Base-by-base conservation (phyloP, 1,140 invertebrate species). In the Pteromalus puparum region DNA sequence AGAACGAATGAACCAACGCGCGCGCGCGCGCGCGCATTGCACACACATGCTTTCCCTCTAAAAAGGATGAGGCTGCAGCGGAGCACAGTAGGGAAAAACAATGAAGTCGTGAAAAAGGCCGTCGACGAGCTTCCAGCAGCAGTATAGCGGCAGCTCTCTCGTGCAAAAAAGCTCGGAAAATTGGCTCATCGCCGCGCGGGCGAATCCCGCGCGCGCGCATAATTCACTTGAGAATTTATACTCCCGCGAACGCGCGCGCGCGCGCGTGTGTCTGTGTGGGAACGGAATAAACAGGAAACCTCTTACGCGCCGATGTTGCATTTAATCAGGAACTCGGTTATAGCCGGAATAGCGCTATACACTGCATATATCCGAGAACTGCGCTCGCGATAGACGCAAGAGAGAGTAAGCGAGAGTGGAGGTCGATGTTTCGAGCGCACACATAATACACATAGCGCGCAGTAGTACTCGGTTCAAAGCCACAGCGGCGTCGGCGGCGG, bases 291-390 rank as follows among this genome's bases (percentile, higher is more conserved):
- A 73, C 75, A 48, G 77, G 67, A 67, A 84, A 84, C 21, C 70
- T 68, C 75, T 84, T 84, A 46, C 83, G 75, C 34, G 46, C 67
- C 77, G 34, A 83, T 72, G 82, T 72, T 83, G 82, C 82, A 78
- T 83, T 83, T 83, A 83, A 80, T 74, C 77, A 80, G 70, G 70
- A 75, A 84, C 21, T 74, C 70, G n/a, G 68, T 84, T 84, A 73
- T 79, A 77, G 46, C 12, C 65, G 73, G 75, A 83, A 77, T 77
- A 77, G 74, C 74, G 68, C 34, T 30, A 34, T 34, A 34, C 30
- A 24, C 24, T n/a, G 61, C 21, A 21, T 18, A 65, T 65, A 21
- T 48, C 3, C 4, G 26, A 48, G 61, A 68, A 13, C 15, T 10
- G 3, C 6, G n/a, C 10, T 3, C n/a, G n/a, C 28, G n/a, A 53